These are phyloP conservation scores for Leptobrachium ailaonicum DNA, from an alignment of 2,113 vertebrate genomes.

Conservation along the genomic window DNA sequence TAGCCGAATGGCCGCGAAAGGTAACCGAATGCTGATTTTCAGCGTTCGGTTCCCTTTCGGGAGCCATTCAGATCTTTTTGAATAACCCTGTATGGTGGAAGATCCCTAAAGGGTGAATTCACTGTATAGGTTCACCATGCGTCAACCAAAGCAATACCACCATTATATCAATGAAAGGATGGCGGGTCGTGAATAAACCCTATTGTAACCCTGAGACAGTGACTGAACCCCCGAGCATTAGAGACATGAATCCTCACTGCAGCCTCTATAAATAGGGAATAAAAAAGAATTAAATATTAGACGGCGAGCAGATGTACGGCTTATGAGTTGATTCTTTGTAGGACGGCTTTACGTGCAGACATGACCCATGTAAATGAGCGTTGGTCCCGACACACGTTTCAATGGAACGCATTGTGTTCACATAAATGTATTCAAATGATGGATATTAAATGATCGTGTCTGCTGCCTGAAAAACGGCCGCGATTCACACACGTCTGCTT, in stretches of 20 bases:
- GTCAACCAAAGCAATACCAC: too few relatives aligned
- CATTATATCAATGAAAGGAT: too few relatives aligned
- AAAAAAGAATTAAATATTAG: conserved; percentile 4
- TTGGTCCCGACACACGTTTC: neutral
- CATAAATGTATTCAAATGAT: neutral
- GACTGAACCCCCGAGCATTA: neutral
- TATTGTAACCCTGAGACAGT: neutral
- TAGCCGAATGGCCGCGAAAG: too few relatives aligned
- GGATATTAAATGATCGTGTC: neutral
- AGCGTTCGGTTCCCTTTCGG: too few relatives aligned
- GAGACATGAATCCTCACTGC: neutral
- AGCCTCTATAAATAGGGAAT: neutral
- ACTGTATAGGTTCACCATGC: too few relatives aligned
- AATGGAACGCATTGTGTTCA: neutral
- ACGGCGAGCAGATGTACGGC: neutral
- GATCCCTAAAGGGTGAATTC: too few relatives aligned
- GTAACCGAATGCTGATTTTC: too few relatives aligned
- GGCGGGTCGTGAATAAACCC: too few relatives aligned
- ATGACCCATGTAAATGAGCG: neutral
- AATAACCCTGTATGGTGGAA: too few relatives aligned
- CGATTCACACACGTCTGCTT: neutral
- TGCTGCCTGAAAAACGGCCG: neutral
- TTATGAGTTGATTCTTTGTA: neutral
- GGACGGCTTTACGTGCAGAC: neutral
- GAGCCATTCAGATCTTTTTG: too few relatives aligned